Conservation (phyloP, 30 jellyfish, hydroid and myxozoan species). For the Pseudorhiza aurosa region DNA sequence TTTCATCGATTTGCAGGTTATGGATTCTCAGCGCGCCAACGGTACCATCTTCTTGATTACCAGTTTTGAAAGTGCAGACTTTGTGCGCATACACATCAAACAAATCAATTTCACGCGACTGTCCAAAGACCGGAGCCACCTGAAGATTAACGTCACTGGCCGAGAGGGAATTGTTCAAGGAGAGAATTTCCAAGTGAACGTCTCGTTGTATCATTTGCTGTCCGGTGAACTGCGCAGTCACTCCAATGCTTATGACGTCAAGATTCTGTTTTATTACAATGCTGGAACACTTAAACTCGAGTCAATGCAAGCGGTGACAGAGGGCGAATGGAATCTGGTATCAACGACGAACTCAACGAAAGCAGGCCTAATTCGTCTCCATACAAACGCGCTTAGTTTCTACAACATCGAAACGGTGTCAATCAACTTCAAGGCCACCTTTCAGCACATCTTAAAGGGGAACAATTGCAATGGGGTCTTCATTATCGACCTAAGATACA, state of each 20-base stretch:
- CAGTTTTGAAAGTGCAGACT: neutral
- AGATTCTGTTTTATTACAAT: neutral
- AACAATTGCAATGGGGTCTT: neutral
- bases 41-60: neutral
- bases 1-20: neutral
- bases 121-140: neutral
- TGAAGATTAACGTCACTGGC: neutral
- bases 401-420: neutral
- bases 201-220: neutral
- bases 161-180: neutral
- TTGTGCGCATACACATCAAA: neutral
- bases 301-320: neutral
- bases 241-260: constrained; percentile 1
- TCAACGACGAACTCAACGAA: neutral
- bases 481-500: neutral
- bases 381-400: neutral
- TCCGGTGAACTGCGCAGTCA: neutral
- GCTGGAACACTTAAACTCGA: neutral
- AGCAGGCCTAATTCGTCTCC: neutral
- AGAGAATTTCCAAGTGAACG: neutral
- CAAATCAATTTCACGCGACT: neutral
- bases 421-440: neutral
- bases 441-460: neutral
- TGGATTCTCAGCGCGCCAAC: constrained; percentile 1
- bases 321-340: neutral